Percentiles rank a stretch among this genome's conserved stretches.
Conservation (phyloP, 1,140 invertebrate genomes). For the Thalassaphorura encarpata region DNA sequence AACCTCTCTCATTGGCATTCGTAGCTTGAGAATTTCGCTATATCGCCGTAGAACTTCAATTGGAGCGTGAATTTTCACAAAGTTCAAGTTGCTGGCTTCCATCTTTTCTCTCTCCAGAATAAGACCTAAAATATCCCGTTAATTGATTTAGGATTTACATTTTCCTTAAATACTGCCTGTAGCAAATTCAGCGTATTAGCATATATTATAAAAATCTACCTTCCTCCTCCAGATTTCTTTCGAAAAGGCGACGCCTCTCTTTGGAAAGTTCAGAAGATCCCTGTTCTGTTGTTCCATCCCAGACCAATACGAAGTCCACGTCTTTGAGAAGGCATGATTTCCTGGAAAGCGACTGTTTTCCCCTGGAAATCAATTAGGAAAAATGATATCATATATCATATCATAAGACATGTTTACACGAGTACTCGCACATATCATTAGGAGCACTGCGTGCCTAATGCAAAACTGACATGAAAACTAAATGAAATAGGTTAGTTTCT, state of each 20-base stretch:
- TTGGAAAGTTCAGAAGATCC: conserved; percentile 20
- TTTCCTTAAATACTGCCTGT: too few species aligned
- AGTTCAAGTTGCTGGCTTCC: conserved; percentile 35
- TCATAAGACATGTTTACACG: too few species aligned
- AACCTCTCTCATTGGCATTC: conserved; percentile 90
- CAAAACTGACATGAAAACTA: too few species aligned
- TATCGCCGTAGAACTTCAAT: conserved; percentile 73
- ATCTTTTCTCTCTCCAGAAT: conserved; percentile 36
- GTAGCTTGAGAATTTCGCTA: conserved; percentile 83
- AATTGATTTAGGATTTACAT: too few species aligned
- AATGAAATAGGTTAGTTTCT: too few species aligned
- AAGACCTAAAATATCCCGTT: too few species aligned
- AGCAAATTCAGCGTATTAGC: too few species aligned
- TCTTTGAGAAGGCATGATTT: conserved; percentile 41
- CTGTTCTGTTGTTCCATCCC: conserved; percentile 10
- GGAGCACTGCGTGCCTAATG: too few species aligned
- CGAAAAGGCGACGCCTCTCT: conserved; percentile 34
- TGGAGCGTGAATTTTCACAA: conserved; percentile 73
- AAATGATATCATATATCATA: too few species aligned
- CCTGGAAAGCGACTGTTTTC: conserved; percentile 30
- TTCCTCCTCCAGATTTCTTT: conserved; percentile 38
- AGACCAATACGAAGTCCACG: conserved; percentile 59
- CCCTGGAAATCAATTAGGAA: too few species aligned
- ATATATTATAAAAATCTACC: too few species aligned
- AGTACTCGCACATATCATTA: too few species aligned